A percentile compares a stretch with the other conserved stretches of the same genome.
Evolutionary conservation across 2,888 invertebrate species (phyloP).

Genomic region (Nomada fabriciana): DNA sequence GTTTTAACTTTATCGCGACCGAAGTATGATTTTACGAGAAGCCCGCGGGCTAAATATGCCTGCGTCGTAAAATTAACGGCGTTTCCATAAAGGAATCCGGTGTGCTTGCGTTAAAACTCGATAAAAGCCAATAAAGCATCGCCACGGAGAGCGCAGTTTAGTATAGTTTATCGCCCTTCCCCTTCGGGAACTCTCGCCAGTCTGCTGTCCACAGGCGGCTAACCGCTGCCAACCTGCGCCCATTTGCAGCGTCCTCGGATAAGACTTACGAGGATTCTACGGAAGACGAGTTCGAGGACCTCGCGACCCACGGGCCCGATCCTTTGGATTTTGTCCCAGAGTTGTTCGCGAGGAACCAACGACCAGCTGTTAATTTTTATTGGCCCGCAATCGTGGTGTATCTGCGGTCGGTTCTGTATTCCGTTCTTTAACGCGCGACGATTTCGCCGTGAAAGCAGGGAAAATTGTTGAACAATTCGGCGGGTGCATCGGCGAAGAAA

Average conservation of each 20-base stretch:
- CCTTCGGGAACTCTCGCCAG: conserved; percentile 35
- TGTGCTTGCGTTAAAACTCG: conserved; percentile 79
- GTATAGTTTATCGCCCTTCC: conserved; percentile 72
- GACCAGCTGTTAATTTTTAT: conserved; percentile 27
- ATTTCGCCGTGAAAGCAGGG: neutral
- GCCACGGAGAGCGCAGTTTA: conserved; percentile 70
- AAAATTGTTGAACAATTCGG: neutral
- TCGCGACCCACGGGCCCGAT: conserved; percentile 28
- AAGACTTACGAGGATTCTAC: conserved; percentile 53
- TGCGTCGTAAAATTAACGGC: conserved; percentile 82
- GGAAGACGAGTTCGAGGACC: conserved; percentile 45
- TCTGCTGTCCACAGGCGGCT: conserved; percentile 37
- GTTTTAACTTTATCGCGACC: conserved; percentile 81
- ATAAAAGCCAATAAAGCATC: conserved; percentile 80
- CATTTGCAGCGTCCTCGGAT: conserved; percentile 62
- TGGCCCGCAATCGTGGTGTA: neutral
- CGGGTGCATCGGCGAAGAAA: neutral
- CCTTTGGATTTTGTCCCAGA: neutral
- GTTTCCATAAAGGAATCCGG: conserved; percentile 82
- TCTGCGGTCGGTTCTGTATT: neutral
- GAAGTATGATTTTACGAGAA: conserved; percentile 82
- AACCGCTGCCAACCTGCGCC: conserved; percentile 51
- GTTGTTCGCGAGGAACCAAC: conserved; percentile 6
- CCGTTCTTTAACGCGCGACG: neutral
- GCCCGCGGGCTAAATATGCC: conserved; percentile 79